Base-by-base conservation (phyloP, 2,797 vertebrate genomes). In the Myotis myotis region DNA sequence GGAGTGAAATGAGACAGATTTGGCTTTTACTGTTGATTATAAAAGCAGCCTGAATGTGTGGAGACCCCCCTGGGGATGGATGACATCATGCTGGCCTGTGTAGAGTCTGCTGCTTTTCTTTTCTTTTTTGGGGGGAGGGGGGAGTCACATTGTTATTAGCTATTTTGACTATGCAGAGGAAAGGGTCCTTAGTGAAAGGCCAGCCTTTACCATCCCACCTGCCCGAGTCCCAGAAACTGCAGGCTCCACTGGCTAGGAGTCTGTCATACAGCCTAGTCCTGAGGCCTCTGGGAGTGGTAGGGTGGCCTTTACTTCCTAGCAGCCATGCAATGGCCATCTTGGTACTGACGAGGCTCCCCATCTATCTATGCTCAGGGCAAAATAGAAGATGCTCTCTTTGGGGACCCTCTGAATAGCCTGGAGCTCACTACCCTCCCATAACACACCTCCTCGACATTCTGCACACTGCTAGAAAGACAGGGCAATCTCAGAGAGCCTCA, bases 11-110 rank as follows among this genome's bases (percentile, higher is more conserved):
- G 33, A 84, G 84, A 60, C 76, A 55, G 25, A 70, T 78, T 66
- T 94, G 76, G 44, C 9, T 88, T 79, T 80, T 88, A 95, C 66
- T 91, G 80, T 53, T 0, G 13, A 44, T 64, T 76, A 80, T 57
- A 96, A 94, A 97, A 97, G 96, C 62, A 96, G 97, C 87, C 1
- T 8, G 6, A 94, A 81, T 7, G 44, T 96, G 44, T 93, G 95
- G 79, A 96, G 44, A 49, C 15, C 55, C 88, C 23, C 44, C 41
- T 36, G 64, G 80, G 49, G 60, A 87, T 89, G 72, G 70, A 86
- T 96, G 89, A 74, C 83, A 94, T 90, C 82, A 62, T 66, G 79
- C 71, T 92, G 70, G 55, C 68, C 76, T 92, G 74, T 88, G 53
- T 82, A 90, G 49, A 57, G 66, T 86, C 22, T 66, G 57, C 23